Evolutionary conservation across 2,797 vertebrate species (phyloP).

Genomic region (Danionella dracula): DNA sequence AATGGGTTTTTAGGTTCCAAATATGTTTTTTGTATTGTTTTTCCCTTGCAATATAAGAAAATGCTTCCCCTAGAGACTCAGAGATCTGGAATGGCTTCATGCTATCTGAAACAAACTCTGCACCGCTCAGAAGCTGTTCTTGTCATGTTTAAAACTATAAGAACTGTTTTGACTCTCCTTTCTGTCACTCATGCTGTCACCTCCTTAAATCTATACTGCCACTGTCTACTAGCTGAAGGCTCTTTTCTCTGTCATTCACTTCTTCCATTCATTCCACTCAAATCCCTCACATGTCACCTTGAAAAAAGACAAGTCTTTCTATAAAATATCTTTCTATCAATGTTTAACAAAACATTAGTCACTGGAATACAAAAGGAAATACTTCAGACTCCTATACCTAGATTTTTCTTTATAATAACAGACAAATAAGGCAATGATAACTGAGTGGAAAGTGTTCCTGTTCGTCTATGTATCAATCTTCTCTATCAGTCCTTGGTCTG

Average conservation of each 20-base stretch:
- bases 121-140: slow-evolving; percentile 29
- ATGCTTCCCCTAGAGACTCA: slow-evolving; percentile 33
- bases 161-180: slow-evolving; percentile 1
- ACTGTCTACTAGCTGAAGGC: slow-evolving; percentile 15
- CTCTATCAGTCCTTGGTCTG: too few relatives aligned
- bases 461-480: too few relatives aligned
- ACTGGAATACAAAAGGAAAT: too few relatives aligned
- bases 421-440: too few relatives aligned
- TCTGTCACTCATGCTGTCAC: slow-evolving; percentile 22
- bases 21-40: slow-evolving; percentile 1
- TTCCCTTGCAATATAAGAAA: slow-evolving; percentile 23
- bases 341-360: too few relatives aligned
- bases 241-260: slow-evolving; percentile 14
- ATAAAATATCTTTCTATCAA: too few relatives aligned
- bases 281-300: neutral
- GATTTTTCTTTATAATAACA: too few relatives aligned
- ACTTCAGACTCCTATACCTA: too few relatives aligned
- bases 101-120: slow-evolving; percentile 36
- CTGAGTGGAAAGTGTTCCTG: too few relatives aligned
- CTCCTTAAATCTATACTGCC: slow-evolving; percentile 22
- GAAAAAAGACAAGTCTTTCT: too few relatives aligned
- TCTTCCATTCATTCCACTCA: neutral
- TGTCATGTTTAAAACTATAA: slow-evolving; percentile 30
- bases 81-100: slow-evolving; percentile 44
- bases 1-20: neutral